phyloP scores from a whole-genome alignment of 2,888 invertebrate species.

The Dendrolimus pini region DNA sequence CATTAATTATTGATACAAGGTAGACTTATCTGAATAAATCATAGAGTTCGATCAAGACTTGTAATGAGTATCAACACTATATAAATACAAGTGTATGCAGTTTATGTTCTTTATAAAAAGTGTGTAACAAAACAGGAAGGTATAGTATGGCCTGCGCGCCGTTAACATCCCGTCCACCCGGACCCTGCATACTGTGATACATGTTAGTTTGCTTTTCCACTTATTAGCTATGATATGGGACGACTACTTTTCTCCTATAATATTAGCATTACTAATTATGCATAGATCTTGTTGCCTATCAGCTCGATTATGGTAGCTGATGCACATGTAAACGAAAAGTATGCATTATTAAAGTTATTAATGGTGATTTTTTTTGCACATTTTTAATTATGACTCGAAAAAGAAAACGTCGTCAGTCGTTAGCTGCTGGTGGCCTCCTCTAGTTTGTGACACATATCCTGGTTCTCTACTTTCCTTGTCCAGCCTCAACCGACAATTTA shows the following conservation, averaged over 20 bases:
- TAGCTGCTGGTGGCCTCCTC: no score
- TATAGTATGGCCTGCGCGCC: constrained; percentile 33
- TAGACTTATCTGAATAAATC: no score
- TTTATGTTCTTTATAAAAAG: constrained; percentile 48
- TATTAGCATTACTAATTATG: constrained; percentile 54
- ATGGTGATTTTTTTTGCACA: no score
- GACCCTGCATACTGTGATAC: constrained; percentile 54
- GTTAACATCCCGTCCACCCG: constrained; percentile 54
- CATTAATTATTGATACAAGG: no score
- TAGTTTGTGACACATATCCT: no score
- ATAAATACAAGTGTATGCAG: constrained; percentile 33
- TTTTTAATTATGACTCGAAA: no score
- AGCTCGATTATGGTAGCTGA: constrained; percentile 36
- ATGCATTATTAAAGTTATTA: no score
- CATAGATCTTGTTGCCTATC: constrained; percentile 62
- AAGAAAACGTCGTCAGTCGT: no score
- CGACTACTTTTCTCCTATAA: constrained; percentile 26
- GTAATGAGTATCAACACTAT: constrained; percentile 5
- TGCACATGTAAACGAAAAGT: constrained; percentile 2
- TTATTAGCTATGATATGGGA: constrained; percentile 42
- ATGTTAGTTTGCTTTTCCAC: constrained; percentile 44
- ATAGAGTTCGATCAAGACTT: no score
- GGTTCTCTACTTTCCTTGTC: no score
- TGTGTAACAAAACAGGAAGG: constrained; percentile 55
- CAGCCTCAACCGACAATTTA: no score